Evolutionary conservation across 2,888 invertebrate species (phyloP).

Genomic region (Pseudanteris insignis): DNA sequence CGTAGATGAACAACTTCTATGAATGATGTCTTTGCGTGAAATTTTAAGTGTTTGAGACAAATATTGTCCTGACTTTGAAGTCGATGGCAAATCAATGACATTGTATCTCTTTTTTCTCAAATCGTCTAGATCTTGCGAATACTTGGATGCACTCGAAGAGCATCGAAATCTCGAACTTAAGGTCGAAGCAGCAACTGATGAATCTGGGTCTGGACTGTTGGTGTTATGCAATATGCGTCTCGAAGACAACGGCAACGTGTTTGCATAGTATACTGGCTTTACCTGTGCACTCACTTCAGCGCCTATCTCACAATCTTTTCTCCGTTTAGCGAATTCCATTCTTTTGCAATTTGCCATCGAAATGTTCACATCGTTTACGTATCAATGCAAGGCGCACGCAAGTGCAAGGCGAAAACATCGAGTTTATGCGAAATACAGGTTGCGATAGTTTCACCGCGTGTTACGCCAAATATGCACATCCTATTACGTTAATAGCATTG

Average conservation of each 20-base stretch:
- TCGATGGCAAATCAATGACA: not conserved
- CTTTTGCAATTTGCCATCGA: slow-evolving; percentile 4
- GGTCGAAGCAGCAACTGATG: slow-evolving; percentile 50
- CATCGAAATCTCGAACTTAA: slow-evolving; percentile 21
- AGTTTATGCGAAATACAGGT: slow-evolving; percentile 22
- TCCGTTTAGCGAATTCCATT: slow-evolving; percentile 17
- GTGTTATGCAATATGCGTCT: slow-evolving; percentile 61
- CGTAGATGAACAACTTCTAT: slow-evolving; percentile 42
- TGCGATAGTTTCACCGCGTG: slow-evolving; percentile 32
- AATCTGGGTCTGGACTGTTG: slow-evolving; percentile 57
- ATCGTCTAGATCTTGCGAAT: slow-evolving; percentile 21
- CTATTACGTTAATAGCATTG: slow-evolving; percentile 19
- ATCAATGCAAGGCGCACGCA: slow-evolving; percentile 29
- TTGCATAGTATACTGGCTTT: slow-evolving; percentile 50
- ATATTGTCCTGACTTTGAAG: slow-evolving; percentile 32
- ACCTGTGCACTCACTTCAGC: slow-evolving; percentile 44
- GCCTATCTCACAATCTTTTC: slow-evolving; percentile 10
- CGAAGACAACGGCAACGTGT: slow-evolving; percentile 55
- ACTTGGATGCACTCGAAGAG: slow-evolving; percentile 28
- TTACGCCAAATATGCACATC: slow-evolving; percentile 37
- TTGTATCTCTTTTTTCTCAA: not conserved
- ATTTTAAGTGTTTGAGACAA: slow-evolving; percentile 44
- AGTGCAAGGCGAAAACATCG: slow-evolving; percentile 12
- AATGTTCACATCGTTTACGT: slow-evolving; percentile 12
- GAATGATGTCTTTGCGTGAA: slow-evolving; percentile 55